Percentiles rank a stretch among this genome's conserved stretches.
Conservation (phyloP, 2,113 vertebrate species). For the Notothenia rossii region DNA sequence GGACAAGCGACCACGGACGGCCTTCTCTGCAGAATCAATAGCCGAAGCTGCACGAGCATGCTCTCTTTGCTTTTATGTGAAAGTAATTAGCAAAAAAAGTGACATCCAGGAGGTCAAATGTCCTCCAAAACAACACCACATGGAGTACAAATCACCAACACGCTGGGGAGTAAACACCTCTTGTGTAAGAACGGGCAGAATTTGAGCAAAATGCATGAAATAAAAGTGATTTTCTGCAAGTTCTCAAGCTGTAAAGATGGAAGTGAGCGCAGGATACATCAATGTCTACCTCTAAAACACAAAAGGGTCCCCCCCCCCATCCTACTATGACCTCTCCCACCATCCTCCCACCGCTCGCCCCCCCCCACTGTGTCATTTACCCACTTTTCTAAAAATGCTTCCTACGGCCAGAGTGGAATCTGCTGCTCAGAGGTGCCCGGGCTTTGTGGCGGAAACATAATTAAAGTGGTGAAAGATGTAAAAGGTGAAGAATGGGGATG, state of each 20-base stretch:
- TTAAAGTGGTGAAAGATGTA: slow-evolving; percentile 98
- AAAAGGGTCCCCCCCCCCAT: slow-evolving; percentile 71
- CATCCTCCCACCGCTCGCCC: slow-evolving; percentile 80
- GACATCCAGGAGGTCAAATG: slow-evolving; percentile 42
- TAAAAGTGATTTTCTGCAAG: slow-evolving; percentile 34
- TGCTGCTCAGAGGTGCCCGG: slow-evolving; percentile 92
- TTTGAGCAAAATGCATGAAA: not conserved
- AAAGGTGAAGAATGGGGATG: slow-evolving; percentile 96
- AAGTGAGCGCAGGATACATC: slow-evolving; percentile 65
- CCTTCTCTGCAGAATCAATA: slow-evolving; percentile 79
- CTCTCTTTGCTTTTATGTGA: slow-evolving; percentile 31
- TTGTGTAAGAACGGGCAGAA: not conserved
- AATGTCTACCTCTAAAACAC: slow-evolving; percentile 70
- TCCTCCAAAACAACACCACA: no score
- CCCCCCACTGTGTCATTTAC: slow-evolving; percentile 90
- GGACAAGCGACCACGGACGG: slow-evolving; percentile 93
- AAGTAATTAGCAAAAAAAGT: slow-evolving; percentile 19
- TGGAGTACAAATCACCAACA: not conserved
- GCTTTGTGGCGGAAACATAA: slow-evolving; percentile 93
- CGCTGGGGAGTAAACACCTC: slow-evolving; percentile 3
- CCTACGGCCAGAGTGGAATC: slow-evolving; percentile 96
- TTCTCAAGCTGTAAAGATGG: slow-evolving; percentile 57
- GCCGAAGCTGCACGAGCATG: slow-evolving; percentile 37
- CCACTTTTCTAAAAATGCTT: slow-evolving; percentile 93
- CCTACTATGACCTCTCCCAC: slow-evolving; percentile 76